phyloP scores from a whole-genome alignment of 37 sponge, comb jelly and placozoan genomes.

The Crambe crambe region DNA sequence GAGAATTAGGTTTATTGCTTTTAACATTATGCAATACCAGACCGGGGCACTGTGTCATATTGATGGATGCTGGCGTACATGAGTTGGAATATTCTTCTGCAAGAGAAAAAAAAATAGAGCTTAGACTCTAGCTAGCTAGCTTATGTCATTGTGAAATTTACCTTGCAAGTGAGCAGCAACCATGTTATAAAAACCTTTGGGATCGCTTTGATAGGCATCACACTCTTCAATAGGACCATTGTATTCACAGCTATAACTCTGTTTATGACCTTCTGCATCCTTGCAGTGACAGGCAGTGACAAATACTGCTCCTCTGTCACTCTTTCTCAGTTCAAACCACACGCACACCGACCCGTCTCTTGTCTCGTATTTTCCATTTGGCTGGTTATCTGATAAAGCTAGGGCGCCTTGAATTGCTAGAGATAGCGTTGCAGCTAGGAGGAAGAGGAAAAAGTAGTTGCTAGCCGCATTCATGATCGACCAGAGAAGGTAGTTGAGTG shows the following conservation, averaged over 20 bases:
- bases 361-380: conserved; percentile 11
- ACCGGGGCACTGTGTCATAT: not conserved
- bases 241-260: conserved; percentile 12
- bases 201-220: not conserved
- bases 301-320: not conserved
- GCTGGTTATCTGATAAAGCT: no score
- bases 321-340: conserved; percentile 19
- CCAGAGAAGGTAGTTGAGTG: no score
- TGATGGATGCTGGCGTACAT: not conserved
- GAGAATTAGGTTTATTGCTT: not conserved
- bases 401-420: no score
- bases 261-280: not conserved
- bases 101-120: not conserved
- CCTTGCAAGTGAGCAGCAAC: not conserved
- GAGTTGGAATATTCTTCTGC: not conserved
- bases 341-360: conserved; percentile 8
- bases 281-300: conserved; percentile 1
- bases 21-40: not conserved
- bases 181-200: not conserved
- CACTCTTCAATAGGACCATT: not conserved
- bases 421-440: no score
- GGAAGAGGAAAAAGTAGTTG: no score
- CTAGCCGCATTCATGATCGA: no score
- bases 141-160: not conserved
- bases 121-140: not conserved